Base-by-base conservation (phyloP, 2,888 invertebrate species). In the Conchocele bisecta region DNA sequence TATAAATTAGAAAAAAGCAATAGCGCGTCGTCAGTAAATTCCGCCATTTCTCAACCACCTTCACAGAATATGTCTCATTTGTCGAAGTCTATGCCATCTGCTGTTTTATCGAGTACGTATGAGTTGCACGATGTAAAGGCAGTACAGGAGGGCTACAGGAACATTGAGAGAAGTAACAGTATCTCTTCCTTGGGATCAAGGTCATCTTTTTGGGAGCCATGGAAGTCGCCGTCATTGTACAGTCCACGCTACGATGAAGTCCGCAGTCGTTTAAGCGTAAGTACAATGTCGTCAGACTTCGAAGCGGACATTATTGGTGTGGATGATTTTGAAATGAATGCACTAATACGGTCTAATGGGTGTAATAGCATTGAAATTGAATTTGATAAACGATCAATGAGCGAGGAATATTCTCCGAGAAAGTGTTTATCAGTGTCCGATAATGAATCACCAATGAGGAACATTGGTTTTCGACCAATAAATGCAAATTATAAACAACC, bases 331-430 rank as follows among this genome's bases (percentile, higher is more conserved):
- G 81, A 81, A 53, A 75, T 87, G 79, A 84, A 83, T 66, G 86
- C 85, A 46, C 74, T 78, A 29, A 83, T 87, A 28, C 66, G 85
- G 57, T 83, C 86, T 11, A 85, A 85, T 71, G 86, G 85, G 24
- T 81, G 81, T 60, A 86, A 86, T 64, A 86, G 82, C 54, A 70
- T 86, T 28, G 85, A 85, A 56, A 86, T 86, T 51, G 85, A 84
- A 59, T 79, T 85, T 60, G 83, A 85, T 28, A 72, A 74, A 31
- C 60, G 67, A 15, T 74, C 77, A 5, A 50, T 51, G 17, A 64
- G 57, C 44, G 75, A 75, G 13, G 77, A 71, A 20, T 31, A 37
- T 6, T 71, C 74, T 26, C 73, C 67, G 26, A 56, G 72, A 46
- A 76, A 68, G 39, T 44, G 39, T 42, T 66, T 66, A 11, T 28